phyloP scores from a whole-genome alignment of 2,113 vertebrate genomes.

The Microtus richardsoni region DNA sequence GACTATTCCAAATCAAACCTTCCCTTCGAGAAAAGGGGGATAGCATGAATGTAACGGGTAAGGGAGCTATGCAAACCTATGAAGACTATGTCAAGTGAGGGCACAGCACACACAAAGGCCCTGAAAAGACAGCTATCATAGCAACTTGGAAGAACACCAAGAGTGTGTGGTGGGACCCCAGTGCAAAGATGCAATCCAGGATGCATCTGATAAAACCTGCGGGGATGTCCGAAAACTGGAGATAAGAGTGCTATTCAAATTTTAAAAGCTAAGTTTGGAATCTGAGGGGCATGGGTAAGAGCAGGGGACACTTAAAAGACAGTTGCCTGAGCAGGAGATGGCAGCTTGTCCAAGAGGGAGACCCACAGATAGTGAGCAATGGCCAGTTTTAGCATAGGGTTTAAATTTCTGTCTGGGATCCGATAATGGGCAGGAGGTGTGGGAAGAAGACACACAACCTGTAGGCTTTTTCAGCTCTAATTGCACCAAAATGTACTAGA shows the following conservation, averaged over 20 bases:
- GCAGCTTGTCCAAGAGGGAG: rapidly evolving
- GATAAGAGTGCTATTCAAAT: not conserved
- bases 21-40: not conserved
- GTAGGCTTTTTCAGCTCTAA: not conserved
- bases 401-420: not conserved
- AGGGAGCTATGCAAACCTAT: not conserved
- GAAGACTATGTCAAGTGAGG: not conserved
- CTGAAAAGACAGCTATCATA: not conserved
- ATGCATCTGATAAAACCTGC: too few relatives aligned
- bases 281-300: rapidly evolving
- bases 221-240: not conserved
- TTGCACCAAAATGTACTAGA: too few relatives aligned
- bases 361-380: not conserved
- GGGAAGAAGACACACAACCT: not conserved
- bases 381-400: too few relatives aligned
- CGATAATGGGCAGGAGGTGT: not conserved
- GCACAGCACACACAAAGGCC: not conserved
- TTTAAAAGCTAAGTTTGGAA: not conserved
- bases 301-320: too few relatives aligned
- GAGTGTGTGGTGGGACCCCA: too few relatives aligned
- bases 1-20: not conserved
- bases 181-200: not conserved
- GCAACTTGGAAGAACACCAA: not conserved
- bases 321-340: rapidly evolving
- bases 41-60: not conserved